Base-by-base conservation (phyloP, 2,888 invertebrate species). In the Limnephilus auricula region DNA sequence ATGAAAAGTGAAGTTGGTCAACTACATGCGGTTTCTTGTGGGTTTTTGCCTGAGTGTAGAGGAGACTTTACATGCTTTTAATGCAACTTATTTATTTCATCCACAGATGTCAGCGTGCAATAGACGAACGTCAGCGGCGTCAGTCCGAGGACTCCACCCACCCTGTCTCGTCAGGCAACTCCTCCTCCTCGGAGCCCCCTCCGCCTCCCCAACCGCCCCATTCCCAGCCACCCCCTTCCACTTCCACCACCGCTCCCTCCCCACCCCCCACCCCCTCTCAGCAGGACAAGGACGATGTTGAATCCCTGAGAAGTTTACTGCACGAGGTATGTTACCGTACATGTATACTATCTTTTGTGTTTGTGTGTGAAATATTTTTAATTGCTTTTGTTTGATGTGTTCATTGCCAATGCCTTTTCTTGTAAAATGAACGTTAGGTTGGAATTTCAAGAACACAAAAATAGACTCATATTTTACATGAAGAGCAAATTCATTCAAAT, bases 291-390 rank as follows among this genome's bases (percentile, higher is more conserved):
- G 95, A 96, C 88, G 98, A 98, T 93, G 97, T 98, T 90, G 97
- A 97, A 94, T 97, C 98, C 93, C 95, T 98, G 25, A 96, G 97
- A 94, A 96, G 97, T 93, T 96, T 98, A 93, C 95, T 98, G 93
- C 98, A 98, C 95, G 98, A 98, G 97, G 98, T 98, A 96, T 94
- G 94, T 6, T 25, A n/a, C 25, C 10, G 65, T 65, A 65, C 25
- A 25, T 25, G 65, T 65, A 4, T 65, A 65, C 50, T 45, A 45
- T 13, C 45, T 25, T 65, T 2, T 65, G 65, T 65, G 65, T 65
- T 65, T 65, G 65, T n/a, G 65, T 65, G 65, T 6, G 6, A 45
- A 13, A 0, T 65, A n/a, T 65, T 65, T 65, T 65, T 45, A 45
- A 65, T 65, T 65, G 65, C 65, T 65, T 65, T 25, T 65, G 2